phyloP scores from a whole-genome alignment of 2,113 vertebrate species.

The Taxidea taxus region DNA sequence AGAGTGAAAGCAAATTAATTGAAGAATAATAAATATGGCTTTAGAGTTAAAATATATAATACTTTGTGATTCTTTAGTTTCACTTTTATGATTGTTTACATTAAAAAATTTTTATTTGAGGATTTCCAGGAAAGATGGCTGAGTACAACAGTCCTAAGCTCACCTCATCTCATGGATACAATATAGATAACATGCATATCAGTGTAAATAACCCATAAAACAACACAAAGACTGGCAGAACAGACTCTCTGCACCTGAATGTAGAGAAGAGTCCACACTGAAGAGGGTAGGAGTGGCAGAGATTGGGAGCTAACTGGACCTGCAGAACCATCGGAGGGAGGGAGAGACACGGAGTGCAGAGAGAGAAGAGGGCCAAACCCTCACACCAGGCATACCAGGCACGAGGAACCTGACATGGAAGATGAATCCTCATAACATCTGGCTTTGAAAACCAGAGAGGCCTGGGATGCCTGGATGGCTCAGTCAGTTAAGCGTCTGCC shows the following conservation, averaged over 20 bases:
- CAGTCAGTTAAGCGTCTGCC: no score
- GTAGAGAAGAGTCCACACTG: not conserved
- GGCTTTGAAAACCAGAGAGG: not conserved
- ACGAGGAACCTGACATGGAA: not conserved
- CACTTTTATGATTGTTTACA: not conserved
- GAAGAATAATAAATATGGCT: not conserved
- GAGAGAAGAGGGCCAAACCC: not conserved
- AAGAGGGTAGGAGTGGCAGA: not conserved
- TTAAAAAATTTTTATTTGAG: not conserved
- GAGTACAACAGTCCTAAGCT: not conserved
- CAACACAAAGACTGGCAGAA: not conserved
- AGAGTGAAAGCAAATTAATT: not conserved
- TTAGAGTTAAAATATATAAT: not conserved
- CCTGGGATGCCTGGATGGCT: no score
- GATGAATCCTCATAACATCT: not conserved
- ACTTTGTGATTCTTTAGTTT: slow-evolving; percentile 10
- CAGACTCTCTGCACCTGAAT: not conserved
- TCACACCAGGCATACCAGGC: not conserved
- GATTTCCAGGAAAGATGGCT: not conserved
- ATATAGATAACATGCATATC: not conserved
- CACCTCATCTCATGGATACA: not conserved
- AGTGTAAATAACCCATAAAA: not conserved
- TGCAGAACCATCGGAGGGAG: not conserved
- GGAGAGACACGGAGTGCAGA: not conserved
- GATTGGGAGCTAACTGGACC: not conserved